Base-by-base conservation (phyloP, 2,888 invertebrate genomes). In the Hypomecis punctinalis region DNA sequence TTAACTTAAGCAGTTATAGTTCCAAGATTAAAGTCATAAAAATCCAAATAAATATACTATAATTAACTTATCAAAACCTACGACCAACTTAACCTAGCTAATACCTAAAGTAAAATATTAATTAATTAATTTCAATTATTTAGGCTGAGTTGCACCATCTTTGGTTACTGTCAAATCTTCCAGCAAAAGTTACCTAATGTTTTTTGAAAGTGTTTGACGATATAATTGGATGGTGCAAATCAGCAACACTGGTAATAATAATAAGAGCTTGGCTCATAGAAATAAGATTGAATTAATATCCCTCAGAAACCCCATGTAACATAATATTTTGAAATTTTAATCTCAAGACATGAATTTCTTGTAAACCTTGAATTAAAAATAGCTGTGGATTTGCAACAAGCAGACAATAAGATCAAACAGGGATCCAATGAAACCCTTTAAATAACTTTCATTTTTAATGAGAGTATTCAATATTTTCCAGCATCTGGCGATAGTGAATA, bases 1-100 rank as follows among this genome's bases (percentile, higher is more conserved):
- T 49, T 11, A 13, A 36, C 23, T 57, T 13, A 36, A 33, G 35
- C 2, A 52, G 39, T 8, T 53, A 36, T 23, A 62, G 43, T 49
- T 39, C 48, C 36, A 51, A 39, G 5, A 56, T 47, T 37, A 40
- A 8, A 23, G n/a, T 42, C 13, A 35, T 10, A 53, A 64, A 61
- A 71, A 67, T 65, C 68, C 71, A 73, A 71, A 59, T 63, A 57
- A 66, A 70, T 66, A 51, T 39, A 23, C 5, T 40, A 52, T 10
- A 46, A 63, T 49, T 53, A 63, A 47, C 49, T 47, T 62, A 54
- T 66, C 56, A 69, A 74, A 67, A 71, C 46, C 68, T 57, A 68
- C 58, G 71, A 70, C 61, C 67, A 67, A 69, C 67, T 63, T 62
- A 65, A 54, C 49, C 62, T 69, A 67, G 35, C 47, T 66, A 67